phyloP scores from a whole-genome alignment of 2,113 vertebrate genomes.

The Ctenodactylus gundi region DNA sequence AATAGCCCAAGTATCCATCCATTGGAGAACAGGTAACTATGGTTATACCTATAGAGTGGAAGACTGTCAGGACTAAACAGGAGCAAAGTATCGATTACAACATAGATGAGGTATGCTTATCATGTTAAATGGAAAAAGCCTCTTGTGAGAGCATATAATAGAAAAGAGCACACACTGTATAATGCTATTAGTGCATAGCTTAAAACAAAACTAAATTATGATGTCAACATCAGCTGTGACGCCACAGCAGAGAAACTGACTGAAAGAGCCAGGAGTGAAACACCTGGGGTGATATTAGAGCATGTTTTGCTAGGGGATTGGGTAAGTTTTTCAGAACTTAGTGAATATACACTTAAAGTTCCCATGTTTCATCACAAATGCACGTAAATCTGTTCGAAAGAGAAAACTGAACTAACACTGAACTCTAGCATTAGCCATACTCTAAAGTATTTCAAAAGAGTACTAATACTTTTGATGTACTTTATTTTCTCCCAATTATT shows the following conservation, averaged over 20 bases:
- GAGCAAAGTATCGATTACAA: not conserved
- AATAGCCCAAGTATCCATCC: not conserved
- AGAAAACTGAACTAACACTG: constrained; percentile 9
- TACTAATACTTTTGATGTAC: constrained; percentile 2
- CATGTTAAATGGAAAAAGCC: not conserved
- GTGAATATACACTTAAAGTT: not conserved
- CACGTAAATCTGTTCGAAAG: not conserved
- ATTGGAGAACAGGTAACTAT: not conserved
- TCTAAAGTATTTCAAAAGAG: not conserved
- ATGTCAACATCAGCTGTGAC: not conserved
- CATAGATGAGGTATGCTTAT: not conserved
- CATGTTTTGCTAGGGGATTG: not conserved
- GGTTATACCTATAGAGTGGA: not conserved
- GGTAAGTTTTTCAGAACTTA: constrained; percentile 25
- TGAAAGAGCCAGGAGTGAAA: not conserved
- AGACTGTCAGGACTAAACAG: not conserved
- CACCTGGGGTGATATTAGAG: not conserved
- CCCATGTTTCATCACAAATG: not conserved
- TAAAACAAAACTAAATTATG: not conserved
- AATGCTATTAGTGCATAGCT: not conserved
- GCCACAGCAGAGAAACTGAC: not conserved
- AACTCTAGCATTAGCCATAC: not conserved
- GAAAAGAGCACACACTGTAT: not conserved
- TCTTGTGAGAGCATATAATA: not conserved
- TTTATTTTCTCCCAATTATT: too few relatives aligned